Conservation (phyloP, 2,888 invertebrate genomes). For the Ochropleura plecta region DNA sequence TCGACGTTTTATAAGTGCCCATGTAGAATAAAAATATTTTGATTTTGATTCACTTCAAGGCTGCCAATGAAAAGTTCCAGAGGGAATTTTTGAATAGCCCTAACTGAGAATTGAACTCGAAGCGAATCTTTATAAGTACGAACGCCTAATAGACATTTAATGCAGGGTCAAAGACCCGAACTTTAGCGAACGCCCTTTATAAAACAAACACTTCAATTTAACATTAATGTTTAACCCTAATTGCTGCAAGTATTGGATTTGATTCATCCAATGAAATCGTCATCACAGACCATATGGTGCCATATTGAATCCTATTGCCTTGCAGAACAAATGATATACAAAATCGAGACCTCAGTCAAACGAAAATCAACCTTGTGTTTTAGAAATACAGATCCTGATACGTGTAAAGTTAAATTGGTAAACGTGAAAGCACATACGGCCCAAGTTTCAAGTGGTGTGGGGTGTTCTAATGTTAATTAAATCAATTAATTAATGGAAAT, state of each 20-base stretch:
- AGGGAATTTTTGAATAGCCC: neutral
- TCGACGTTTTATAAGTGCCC: no score
- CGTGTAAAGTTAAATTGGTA: conserved; percentile 24
- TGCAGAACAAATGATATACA: conserved; percentile 41
- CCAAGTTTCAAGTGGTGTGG: conserved; percentile 54
- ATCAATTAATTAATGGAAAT: conserved; percentile 43
- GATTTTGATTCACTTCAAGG: no score
- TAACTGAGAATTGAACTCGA: neutral
- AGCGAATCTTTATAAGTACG: neutral
- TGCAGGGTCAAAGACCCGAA: neutral
- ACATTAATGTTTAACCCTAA: conserved; percentile 53
- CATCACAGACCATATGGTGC: conserved; percentile 55
- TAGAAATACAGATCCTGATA: neutral
- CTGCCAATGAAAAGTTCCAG: neutral
- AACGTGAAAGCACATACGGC: conserved; percentile 29
- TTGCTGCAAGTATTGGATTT: conserved; percentile 54
- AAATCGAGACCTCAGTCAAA: neutral
- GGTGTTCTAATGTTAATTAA: conserved; percentile 33
- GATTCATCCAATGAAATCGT: conserved; percentile 56
- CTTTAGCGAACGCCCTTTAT: conserved; percentile 14
- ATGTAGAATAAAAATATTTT: no score
- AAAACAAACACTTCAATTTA: conserved; percentile 40
- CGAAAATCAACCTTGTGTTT: neutral
- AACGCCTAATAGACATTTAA: neutral
- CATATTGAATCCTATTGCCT: conserved; percentile 53